Percentiles rank a stretch among this genome's conserved stretches.
phyloP scores from a whole-genome alignment of 2,888 invertebrate genomes.

The Alitta virens region DNA sequence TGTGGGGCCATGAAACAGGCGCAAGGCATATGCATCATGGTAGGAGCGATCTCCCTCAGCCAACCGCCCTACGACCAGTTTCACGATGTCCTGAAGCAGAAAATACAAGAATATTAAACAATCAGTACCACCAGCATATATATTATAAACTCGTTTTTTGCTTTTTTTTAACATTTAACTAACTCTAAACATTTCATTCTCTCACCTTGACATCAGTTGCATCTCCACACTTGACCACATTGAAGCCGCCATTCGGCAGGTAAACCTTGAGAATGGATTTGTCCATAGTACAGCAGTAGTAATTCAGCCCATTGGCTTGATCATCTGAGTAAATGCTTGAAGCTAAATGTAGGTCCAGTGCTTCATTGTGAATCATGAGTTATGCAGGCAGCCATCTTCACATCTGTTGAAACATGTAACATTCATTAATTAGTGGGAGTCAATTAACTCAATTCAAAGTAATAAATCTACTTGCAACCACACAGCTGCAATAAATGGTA shows the following conservation, averaged over 20 bases:
- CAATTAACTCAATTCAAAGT: too few species aligned
- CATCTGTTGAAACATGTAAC: too few species aligned
- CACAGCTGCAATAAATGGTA: too few species aligned
- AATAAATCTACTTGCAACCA: too few species aligned
- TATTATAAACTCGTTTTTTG: too few species aligned
- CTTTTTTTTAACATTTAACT: too few species aligned
- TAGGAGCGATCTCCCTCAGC: conserved; percentile 77
- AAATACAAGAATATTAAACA: too few species aligned
- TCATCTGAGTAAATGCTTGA: too few species aligned
- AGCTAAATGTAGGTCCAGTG: conserved; percentile 2
- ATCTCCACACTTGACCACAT: conserved; percentile 84
- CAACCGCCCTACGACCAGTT: conserved; percentile 76
- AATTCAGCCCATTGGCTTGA: neutral
- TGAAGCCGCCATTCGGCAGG: conserved; percentile 88
- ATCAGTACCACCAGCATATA: too few species aligned
- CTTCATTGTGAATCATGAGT: neutral
- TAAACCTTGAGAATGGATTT: conserved; percentile 71
- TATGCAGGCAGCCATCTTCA: too few species aligned
- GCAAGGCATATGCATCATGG: conserved; percentile 79
- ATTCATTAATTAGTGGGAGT: too few species aligned
- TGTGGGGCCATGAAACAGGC: conserved; percentile 74
- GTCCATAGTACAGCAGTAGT: conserved; percentile 24
- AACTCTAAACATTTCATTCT: neutral
- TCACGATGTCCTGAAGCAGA: conserved; percentile 70
- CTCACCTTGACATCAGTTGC: conserved; percentile 77